Evolutionary conservation across 2,797 vertebrate genomes (phyloP).

Genomic region (Scyliorhinus canicula): DNA sequence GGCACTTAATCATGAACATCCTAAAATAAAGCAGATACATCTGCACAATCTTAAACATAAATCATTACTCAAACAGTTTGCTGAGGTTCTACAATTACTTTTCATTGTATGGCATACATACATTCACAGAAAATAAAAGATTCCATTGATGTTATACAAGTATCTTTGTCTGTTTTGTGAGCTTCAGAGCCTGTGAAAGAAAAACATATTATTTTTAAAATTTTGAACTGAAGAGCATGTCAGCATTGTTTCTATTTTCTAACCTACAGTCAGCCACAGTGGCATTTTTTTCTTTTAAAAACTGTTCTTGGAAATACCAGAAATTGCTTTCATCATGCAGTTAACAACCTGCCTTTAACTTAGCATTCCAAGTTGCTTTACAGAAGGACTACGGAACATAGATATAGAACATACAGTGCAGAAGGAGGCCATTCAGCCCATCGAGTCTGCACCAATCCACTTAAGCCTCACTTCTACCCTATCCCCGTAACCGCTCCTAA

Average conservation of each 20-base stretch:
- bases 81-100: slow-evolving; percentile 58
- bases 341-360: background rate
- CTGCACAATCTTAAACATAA: slow-evolving; percentile 58
- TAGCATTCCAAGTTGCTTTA: background rate
- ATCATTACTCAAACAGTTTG: slow-evolving; percentile 55
- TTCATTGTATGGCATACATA: background rate
- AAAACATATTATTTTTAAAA: slow-evolving; percentile 42
- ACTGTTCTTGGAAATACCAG: background rate
- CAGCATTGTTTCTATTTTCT: background rate
- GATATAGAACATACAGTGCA: no score
- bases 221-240: slow-evolving; percentile 5
- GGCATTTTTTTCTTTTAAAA: background rate
- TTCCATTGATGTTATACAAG: slow-evolving; percentile 52
- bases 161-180: slow-evolving; percentile 62
- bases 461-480: no score
- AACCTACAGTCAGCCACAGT: background rate
- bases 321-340: background rate
- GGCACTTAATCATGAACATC: slow-evolving; percentile 63
- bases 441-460: no score
- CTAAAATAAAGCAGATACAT: slow-evolving; percentile 67
- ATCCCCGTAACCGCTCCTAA: no score
- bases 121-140: slow-evolving; percentile 31
- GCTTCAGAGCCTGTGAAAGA: slow-evolving; percentile 60
- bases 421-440: no score
- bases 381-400: background rate